phyloP scores from a whole-genome alignment of 2,113 vertebrate genomes.

The Heloderma charlesbogerti region DNA sequence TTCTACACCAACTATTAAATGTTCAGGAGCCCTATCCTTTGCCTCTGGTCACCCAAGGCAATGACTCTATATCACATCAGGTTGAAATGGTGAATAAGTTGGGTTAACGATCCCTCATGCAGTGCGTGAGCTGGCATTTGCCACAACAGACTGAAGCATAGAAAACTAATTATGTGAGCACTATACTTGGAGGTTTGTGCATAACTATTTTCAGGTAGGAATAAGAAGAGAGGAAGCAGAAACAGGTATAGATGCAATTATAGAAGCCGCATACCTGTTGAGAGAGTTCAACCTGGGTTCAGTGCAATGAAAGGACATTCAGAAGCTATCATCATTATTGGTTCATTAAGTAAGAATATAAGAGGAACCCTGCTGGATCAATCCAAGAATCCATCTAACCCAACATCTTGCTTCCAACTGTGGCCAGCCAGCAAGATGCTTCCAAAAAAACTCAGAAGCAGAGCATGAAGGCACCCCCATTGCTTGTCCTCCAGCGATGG shows the following conservation, averaged over 20 bases:
- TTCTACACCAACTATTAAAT: neutral
- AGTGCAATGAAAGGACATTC: neutral
- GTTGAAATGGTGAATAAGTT: slow-evolving; percentile 2
- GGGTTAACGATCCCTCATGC: slow-evolving; percentile 23
- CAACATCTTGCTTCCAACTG: neutral
- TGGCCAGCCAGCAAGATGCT: neutral
- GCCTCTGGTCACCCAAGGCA: neutral
- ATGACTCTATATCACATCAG: slow-evolving; percentile 15
- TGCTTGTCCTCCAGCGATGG: neutral
- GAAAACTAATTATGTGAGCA: slow-evolving; percentile 25
- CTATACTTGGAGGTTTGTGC: neutral
- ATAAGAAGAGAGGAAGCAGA: neutral
- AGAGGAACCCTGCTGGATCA: neutral
- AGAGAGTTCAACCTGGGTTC: neutral
- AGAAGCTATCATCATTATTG: neutral
- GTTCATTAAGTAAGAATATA: neutral
- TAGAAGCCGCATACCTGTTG: neutral
- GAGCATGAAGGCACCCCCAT: neutral
- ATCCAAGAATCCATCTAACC: neutral
- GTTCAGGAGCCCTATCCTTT: neutral
- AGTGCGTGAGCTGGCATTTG: neutral
- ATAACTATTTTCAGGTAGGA: slow-evolving; percentile 12
- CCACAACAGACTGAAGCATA: neutral
- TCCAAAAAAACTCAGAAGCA: neutral
- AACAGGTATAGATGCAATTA: neutral